phyloP scores from a whole-genome alignment of 1,140 invertebrate genomes.

The Dendroctonus ponderosae region DNA sequence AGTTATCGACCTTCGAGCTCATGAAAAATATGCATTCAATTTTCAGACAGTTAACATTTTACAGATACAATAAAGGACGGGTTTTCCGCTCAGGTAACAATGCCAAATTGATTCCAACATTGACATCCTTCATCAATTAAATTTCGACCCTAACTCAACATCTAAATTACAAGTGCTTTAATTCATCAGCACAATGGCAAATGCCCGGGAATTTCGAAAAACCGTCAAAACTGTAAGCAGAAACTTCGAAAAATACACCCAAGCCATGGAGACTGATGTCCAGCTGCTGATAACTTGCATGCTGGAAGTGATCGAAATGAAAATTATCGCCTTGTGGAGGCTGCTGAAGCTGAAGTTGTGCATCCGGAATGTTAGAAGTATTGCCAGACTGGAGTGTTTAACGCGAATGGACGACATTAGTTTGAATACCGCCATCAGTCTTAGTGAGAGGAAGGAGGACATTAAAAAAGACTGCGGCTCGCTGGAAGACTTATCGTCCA shows the following conservation, averaged over 20 bases:
- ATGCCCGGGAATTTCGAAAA: constrained; percentile 15
- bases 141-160: not conserved
- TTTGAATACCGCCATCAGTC: not conserved
- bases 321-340: constrained; percentile 18
- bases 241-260: constrained; percentile 25
- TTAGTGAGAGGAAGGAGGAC: not conserved
- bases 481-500: constrained; percentile 22
- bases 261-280: constrained; percentile 26
- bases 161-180: constrained; percentile 9
- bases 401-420: not conserved
- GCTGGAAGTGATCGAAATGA: constrained; percentile 22
- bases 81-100: not conserved
- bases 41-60: too few species aligned
- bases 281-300: constrained; percentile 21
- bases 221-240: constrained; percentile 14
- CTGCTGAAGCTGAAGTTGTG: constrained; percentile 27
- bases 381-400: constrained; percentile 2
- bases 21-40: too few species aligned
- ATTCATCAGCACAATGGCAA: not conserved
- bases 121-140: constrained; percentile 15
- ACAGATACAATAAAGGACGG: too few species aligned
- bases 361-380: constrained; percentile 18
- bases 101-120: constrained; percentile 13
- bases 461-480: constrained; percentile 13
- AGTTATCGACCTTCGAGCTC: too few species aligned